Evolutionary conservation across 2,113 vertebrate species (phyloP).

Genomic region (Rostratula benghalensis): DNA sequence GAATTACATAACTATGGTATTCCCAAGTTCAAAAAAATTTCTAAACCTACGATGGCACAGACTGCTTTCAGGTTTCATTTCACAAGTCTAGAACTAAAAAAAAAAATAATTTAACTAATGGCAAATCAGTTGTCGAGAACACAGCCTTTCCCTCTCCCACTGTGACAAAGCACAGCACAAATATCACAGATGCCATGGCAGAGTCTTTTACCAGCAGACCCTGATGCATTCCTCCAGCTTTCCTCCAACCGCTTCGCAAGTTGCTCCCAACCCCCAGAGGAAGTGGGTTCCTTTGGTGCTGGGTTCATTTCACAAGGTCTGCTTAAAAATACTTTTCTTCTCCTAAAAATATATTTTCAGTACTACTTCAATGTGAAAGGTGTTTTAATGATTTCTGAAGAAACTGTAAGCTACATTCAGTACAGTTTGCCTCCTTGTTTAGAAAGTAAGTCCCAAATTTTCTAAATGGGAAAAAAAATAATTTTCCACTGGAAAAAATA

Average conservation of each 20-base stretch:
- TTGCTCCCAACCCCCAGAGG: background rate
- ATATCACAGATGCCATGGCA: background rate
- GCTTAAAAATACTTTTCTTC: background rate
- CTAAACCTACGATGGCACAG: background rate
- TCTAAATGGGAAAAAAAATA: background rate
- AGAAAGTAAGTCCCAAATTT: background rate
- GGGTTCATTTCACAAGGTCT: background rate
- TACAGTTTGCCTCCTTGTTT: background rate
- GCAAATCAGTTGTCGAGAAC: background rate
- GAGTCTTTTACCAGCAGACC: background rate
- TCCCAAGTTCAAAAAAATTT: background rate
- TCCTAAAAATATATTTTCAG: background rate
- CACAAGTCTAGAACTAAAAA: background rate
- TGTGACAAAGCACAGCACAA: background rate
- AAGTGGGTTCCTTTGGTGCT: background rate
- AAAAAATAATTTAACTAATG: background rate
- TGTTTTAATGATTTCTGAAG: background rate
- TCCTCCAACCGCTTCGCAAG: background rate
- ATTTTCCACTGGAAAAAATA: background rate
- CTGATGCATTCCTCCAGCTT: background rate
- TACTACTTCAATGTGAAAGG: background rate
- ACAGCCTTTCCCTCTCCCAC: background rate
- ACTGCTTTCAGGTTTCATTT: background rate
- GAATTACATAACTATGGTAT: background rate
- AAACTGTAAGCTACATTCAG: background rate